These are phyloP conservation scores for Megaptera novaeangliae DNA, from an alignment of 2,113 vertebrate species.

Conservation along the genomic window DNA sequence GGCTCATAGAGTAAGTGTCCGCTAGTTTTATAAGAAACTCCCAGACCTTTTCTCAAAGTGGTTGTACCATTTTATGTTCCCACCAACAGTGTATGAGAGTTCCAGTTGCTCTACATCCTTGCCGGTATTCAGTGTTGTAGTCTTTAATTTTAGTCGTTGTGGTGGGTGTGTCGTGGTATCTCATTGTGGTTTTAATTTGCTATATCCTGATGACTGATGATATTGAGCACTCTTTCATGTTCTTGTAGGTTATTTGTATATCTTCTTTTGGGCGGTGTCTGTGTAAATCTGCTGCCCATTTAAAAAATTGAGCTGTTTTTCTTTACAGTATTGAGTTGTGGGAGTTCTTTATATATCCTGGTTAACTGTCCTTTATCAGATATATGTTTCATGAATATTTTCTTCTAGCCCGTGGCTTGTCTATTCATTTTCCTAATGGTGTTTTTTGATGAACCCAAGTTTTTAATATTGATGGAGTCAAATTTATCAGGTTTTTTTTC, in stretches of 20 bases:
- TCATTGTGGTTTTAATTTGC: background rate
- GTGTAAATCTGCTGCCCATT: background rate
- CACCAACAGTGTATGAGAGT: background rate
- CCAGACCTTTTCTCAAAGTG: background rate
- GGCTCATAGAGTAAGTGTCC: background rate
- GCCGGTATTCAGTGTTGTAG: background rate
- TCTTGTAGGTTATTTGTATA: background rate
- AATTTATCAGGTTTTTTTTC: background rate
- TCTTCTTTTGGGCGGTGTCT: background rate
- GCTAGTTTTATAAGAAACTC: conserved; percentile 1
- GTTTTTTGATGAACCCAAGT: background rate
- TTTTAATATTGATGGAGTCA: background rate
- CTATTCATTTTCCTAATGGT: background rate
- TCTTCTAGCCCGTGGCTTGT: background rate
- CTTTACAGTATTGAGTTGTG: background rate
- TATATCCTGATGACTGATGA: background rate
- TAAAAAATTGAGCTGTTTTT: background rate
- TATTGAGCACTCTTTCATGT: background rate
- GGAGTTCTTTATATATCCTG: background rate
- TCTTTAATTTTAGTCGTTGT: conserved; percentile 6
- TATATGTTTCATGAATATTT: background rate
- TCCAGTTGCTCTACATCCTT: background rate
- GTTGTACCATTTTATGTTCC: background rate
- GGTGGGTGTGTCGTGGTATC: background rate
- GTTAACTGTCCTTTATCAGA: background rate